Base-by-base conservation (phyloP, 1,140 invertebrate species). In the Globodera rostochiensis region DNA sequence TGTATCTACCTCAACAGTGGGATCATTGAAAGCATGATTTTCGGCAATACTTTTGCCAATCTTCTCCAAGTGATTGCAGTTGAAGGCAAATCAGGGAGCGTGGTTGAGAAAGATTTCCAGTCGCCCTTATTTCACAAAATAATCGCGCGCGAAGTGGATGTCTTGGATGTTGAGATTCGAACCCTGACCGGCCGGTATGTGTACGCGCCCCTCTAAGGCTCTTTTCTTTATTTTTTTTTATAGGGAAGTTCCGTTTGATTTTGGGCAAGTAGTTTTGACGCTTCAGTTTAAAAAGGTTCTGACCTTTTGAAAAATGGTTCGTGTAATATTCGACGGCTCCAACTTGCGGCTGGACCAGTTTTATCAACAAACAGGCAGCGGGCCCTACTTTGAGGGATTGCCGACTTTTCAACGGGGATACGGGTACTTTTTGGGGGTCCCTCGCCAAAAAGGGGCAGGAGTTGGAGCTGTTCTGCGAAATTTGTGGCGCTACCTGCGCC, bases 301-400 rank as follows among this genome's bases (percentile, higher is more conserved):
- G 13, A 64, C 57, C 5, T 64, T 64, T 19, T 21, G 49, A 57
- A 67, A 47, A 81, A 80, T 80, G 79, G 67, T 77, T 7, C 78
- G 80, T 36, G 57, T 80, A 11, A 80, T 80, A 53, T 80, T 80
- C 21, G 79, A 80, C 80, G 57, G 46, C 47, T 21, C 60, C n/a
- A 25, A 57, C 6, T 49, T 73, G 57, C 19, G 47, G 4, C 9
- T 80, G 7, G 36, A 77, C 21, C 4, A 57, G 81, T 0, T 80
- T 50, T 80, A 80, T 45, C 8, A 50, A 67, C 73, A 74, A 47
- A 11, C 6, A 25, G 73, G 73, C 2, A 13, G 45, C 13, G 73
- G 73, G 9, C 25, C n/a, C 50, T 53, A 53, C 50, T 64, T 64
- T 64, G 11, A 64, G 57, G 57, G 57, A 0, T 6, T 15, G 19